These are phyloP conservation scores for Drosophila siamana DNA, from an alignment of 2,888 invertebrate species.

Conservation along the genomic window DNA sequence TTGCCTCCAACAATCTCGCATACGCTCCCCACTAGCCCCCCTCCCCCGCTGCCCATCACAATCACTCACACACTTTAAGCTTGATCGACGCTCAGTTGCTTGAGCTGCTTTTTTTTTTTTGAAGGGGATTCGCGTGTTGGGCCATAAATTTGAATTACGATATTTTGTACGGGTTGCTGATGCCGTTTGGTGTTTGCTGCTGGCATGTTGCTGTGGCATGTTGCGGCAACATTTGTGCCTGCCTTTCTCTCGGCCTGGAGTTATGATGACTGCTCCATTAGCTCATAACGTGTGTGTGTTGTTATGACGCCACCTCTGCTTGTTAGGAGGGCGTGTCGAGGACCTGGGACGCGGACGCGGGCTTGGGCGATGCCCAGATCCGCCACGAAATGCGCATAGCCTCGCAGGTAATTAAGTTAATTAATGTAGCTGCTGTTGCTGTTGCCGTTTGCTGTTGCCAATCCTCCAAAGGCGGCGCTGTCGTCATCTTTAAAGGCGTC, in stretches of 20 bases:
- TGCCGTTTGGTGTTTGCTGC: constrained; percentile 17
- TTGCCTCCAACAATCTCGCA: constrained; percentile 6
- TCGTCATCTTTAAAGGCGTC: constrained; percentile 49
- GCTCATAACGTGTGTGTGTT: constrained; percentile 42
- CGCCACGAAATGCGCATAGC: constrained; percentile 14
- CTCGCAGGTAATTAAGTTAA: constrained; percentile 54
- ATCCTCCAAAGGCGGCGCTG: constrained; percentile 36
- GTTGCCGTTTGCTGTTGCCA: constrained; percentile 11
- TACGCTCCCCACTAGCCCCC: background rate
- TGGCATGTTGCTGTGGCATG: constrained; percentile 50
- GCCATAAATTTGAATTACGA: constrained; percentile 59
- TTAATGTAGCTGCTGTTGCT: constrained; percentile 30
- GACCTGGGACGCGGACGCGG: constrained; percentile 11
- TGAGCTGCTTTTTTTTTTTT: constrained; percentile 37
- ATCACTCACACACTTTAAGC: constrained; percentile 34
- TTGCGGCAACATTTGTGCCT: constrained; percentile 56
- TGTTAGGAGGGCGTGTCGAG: constrained; percentile 48
- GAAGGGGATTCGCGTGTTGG: constrained; percentile 52
- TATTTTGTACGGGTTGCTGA: constrained; percentile 36
- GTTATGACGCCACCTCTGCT: constrained; percentile 52
- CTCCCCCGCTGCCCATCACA: background rate
- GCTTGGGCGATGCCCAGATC: constrained; percentile 16
- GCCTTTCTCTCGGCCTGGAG: constrained; percentile 38
- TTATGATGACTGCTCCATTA: constrained; percentile 56
- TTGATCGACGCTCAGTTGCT: constrained; percentile 53